Evolutionary conservation across 2,113 vertebrate species (phyloP).

Genomic region (Serilophus lunatus): DNA sequence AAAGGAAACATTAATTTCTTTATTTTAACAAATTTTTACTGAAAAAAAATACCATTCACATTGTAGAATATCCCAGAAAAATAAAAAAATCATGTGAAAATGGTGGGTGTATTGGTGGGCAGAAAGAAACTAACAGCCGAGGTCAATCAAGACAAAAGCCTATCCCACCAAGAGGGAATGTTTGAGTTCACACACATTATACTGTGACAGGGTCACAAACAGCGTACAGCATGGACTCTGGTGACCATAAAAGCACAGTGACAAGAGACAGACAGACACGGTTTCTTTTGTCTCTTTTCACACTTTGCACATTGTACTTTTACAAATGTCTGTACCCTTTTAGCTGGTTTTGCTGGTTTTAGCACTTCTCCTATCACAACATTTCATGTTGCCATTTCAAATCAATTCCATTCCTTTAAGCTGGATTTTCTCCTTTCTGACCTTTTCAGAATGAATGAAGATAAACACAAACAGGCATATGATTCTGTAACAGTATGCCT

Average conservation of each 20-base stretch:
- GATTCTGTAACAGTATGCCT: neutral
- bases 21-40: neutral
- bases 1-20: neutral
- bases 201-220: neutral
- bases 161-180: neutral
- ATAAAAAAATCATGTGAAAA: neutral
- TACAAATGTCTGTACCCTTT: neutral
- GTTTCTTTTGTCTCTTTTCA: conserved; percentile 27
- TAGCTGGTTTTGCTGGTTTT: neutral
- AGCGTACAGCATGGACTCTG: accelerated
- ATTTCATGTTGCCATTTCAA: neutral
- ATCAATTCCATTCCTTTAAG: neutral
- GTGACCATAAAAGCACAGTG: neutral
- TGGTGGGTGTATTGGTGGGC: neutral
- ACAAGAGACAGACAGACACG: neutral
- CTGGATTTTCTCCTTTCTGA: neutral
- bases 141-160: neutral
- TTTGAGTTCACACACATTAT: accelerated
- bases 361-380: neutral
- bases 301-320: neutral
- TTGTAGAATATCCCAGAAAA: neutral
- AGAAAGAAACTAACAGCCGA: neutral
- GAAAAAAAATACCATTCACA: neutral
- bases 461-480: neutral
- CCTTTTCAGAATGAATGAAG: conserved; percentile 3